These are phyloP conservation scores for Sinodicranocentrus sp. DNA, from an alignment of 2,888 invertebrate genomes.

Conservation along the genomic window DNA sequence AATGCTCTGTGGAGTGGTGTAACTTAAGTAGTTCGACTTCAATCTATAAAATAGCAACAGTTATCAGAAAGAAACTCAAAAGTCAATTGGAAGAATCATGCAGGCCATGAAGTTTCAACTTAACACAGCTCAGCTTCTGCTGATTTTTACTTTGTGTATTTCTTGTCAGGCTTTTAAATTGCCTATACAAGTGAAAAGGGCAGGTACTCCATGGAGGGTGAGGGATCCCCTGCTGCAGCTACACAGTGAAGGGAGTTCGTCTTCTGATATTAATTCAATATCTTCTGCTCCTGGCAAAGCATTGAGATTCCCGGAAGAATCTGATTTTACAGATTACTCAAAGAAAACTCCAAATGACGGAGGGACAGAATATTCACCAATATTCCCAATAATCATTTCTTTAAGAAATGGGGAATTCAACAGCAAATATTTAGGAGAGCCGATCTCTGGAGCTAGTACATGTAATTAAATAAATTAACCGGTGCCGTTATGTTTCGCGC, in stretches of 20 bases:
- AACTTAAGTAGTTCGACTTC: too few relatives aligned
- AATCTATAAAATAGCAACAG: background rate
- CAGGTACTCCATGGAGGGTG: background rate
- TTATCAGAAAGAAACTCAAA: background rate
- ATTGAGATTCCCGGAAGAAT: conserved; percentile 5
- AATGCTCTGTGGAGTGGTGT: too few relatives aligned
- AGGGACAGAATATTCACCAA: background rate
- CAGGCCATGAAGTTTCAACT: background rate
- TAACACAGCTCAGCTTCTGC: background rate
- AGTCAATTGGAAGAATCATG: background rate
- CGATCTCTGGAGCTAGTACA: background rate
- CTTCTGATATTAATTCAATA: background rate
- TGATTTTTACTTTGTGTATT: background rate
- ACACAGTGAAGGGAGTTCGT: background rate
- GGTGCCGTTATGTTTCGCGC: background rate
- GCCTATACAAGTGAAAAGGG: conserved; percentile 2
- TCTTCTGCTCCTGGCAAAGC: background rate
- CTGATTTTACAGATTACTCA: background rate
- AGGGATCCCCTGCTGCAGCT: conserved; percentile 38
- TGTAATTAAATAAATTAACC: too few relatives aligned
- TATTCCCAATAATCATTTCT: background rate
- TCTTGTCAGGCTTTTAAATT: conserved; percentile 20
- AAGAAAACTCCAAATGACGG: background rate
- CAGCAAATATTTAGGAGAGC: background rate
- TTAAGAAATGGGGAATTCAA: conserved; percentile 1